Evolutionary conservation across 2,888 invertebrate species (phyloP).

Genomic region (Troides aeacus): DNA sequence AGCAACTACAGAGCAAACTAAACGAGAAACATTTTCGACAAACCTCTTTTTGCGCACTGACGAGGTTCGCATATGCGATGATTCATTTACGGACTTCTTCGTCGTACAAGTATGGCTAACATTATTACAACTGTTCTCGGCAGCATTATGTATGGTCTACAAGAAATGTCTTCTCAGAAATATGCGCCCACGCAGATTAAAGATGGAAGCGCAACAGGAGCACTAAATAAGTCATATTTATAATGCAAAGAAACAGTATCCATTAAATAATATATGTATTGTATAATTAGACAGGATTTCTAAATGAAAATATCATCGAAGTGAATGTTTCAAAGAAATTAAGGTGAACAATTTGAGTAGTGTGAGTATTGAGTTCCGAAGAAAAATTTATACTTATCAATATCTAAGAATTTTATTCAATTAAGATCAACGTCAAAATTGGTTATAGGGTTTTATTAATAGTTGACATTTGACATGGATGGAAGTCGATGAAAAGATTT

Average conservation of each 20-base stretch:
- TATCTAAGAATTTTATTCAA: conserved; percentile 23
- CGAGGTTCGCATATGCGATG: conserved; percentile 78
- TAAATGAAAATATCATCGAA: conserved; percentile 45
- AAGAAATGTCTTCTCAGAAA: conserved; percentile 78
- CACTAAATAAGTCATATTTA: conserved; percentile 76
- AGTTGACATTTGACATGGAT: conserved; percentile 37
- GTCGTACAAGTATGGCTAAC: conserved; percentile 73
- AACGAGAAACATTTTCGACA: conserved; percentile 75
- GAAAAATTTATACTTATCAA: neutral
- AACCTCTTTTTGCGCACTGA: conserved; percentile 73
- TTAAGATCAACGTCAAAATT: conserved; percentile 42
- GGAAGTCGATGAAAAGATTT: conserved; percentile 52
- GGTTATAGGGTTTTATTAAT: conserved; percentile 35
- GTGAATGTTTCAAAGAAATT: neutral
- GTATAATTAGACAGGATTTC: conserved; percentile 52
- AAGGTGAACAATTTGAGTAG: neutral
- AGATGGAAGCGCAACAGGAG: conserved; percentile 75
- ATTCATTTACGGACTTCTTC: conserved; percentile 77
- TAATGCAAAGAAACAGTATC: conserved; percentile 64
- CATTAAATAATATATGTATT: conserved; percentile 52
- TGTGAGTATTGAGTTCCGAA: neutral
- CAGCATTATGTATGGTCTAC: conserved; percentile 72
- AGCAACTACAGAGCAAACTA: conserved; percentile 57
- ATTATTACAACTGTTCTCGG: conserved; percentile 77
- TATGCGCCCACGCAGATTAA: conserved; percentile 78